Evolutionary conservation across 2,113 vertebrate species (phyloP), one percentile per base, ranked within the genome.

Genomic region (Melanerpes formicivorus): DNA sequence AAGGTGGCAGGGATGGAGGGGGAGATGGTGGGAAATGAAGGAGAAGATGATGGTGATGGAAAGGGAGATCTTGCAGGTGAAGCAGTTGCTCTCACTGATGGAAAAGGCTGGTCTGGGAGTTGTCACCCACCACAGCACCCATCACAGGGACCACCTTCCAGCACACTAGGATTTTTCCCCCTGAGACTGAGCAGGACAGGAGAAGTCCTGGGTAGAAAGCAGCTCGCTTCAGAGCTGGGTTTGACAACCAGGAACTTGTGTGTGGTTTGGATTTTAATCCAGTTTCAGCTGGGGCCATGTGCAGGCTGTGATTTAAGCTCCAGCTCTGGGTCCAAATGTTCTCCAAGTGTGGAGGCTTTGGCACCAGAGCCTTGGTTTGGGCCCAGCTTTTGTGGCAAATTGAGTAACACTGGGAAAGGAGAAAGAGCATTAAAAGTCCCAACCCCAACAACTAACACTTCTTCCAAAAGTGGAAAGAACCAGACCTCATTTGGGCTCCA

Each of bases 71-170:
- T 29, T 9, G 37, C 54, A 42, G 26, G 34, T 5, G 55, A 26
- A 58, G 58, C 58, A 23, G 30, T 6, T 18, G 42, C 32, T 66
- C 52, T 40, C 17, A 2, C 9, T 3, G n/a, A 10, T 21, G 27
- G 59, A 29, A 44, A 72, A 23, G 29, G 86, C 32, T 2, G 88
- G 32, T 70, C 32, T 27, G 80, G 26, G 32, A 32, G 56, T 4
- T 54, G 56, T 25, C 30, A 2, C 42, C 18, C 6, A 18, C 46
- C 16, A 1, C 58, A 59, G 82, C 42, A 40, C 55, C 34, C 32
- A 1, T 3, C 0, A 0, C 3, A 13, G 26, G 60, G 42, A 85
- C 25, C 6, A 5, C 1, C 0, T 4, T 40, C 69, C 32, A 29
- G 52, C 11, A 19, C 32, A 16, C 50, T 40, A 27, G 54, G 19